Conservation (phyloP, 1,140 invertebrate genomes). For the Procambarus virginalis region DNA sequence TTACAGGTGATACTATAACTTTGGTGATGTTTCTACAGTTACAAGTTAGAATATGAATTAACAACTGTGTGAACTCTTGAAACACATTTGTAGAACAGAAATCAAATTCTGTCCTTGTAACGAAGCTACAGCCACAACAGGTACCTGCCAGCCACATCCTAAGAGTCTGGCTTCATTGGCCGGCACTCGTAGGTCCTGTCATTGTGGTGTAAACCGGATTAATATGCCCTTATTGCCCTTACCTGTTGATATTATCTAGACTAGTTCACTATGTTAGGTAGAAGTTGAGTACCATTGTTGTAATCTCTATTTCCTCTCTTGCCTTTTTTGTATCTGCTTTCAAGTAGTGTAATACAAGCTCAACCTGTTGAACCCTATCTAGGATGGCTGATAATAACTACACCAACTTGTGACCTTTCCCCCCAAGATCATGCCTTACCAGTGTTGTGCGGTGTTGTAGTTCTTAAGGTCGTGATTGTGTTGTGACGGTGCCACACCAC, state of each 20-base stretch:
- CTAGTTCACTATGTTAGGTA: conserved; percentile 59
- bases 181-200: conserved; percentile 26
- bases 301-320: conserved; percentile 17
- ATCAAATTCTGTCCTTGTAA: conserved; percentile 63
- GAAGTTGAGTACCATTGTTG: conserved; percentile 58
- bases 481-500: conserved; percentile 56
- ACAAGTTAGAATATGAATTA: conserved; percentile 39
- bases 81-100: conserved; percentile 62
- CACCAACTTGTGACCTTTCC: conserved; percentile 49
- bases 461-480: conserved; percentile 53
- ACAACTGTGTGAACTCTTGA: conserved; percentile 26
- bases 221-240: conserved; percentile 45
- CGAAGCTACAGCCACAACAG: conserved; percentile 43
- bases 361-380: conserved; percentile 36
- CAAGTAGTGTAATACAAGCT: conserved; percentile 26
- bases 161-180: conserved; percentile 19
- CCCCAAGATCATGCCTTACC: conserved; percentile 55
- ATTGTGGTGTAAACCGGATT: conserved; percentile 40
- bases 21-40: conserved; percentile 60
- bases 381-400: conserved; percentile 30
- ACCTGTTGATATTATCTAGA: conserved; percentile 59
- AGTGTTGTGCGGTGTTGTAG: conserved; percentile 58
- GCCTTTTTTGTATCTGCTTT: conserved; percentile 61
- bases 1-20: conserved; percentile 59
- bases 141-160: conserved; percentile 41